Evolutionary conservation across 92 coral and sea anemone species (phyloP), one percentile per base, ranked within the genome.

Genomic region (Parazoanthus darwini): DNA sequence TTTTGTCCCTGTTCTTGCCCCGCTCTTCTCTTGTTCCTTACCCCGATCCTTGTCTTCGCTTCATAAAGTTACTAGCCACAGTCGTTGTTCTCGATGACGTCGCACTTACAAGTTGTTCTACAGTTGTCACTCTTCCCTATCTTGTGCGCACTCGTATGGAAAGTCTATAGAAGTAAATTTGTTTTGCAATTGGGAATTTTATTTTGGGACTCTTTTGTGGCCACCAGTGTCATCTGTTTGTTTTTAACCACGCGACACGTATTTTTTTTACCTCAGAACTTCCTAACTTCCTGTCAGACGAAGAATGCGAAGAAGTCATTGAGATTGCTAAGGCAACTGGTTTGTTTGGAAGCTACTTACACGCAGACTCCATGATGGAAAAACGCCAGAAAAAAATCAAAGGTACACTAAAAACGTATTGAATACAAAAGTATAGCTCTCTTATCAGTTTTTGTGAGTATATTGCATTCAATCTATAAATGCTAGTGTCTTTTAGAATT

Each of bases 221-320:
- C 46, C 11, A 88, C 59, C 25, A 8, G 25, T 36, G 11, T 46
- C 67, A 54, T 54, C 50, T 8, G 4, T 76, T 75, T 6, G 20
- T 79, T 25, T 63, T 71, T 81, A 36, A 75, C 25, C 20, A 10
- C 23, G 50, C 42, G 59, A 23, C 54, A 20, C 25, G 39, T 80
- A 23, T 16, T 86, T 43, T 22, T 23, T 22, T 23, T 18, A 22
- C 56, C 11, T 44, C 81, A 96, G 98, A 96, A 89, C 91, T 96
- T 71, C 98, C 98, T 44, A 89, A 91, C 74, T 96, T 93, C 92
- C 81, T 96, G 73, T 88, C 92, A 7, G 92, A 92, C 51, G 94
- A 91, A 10, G 98, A 96, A 81, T 89, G 94, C 67, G 97, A 96
- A 36, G 94, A 95, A 79, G 94, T 96, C 80, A 89, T 95, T 22